phyloP scores from a whole-genome alignment of 2,113 vertebrate genomes.

The Mastomys coucha region DNA sequence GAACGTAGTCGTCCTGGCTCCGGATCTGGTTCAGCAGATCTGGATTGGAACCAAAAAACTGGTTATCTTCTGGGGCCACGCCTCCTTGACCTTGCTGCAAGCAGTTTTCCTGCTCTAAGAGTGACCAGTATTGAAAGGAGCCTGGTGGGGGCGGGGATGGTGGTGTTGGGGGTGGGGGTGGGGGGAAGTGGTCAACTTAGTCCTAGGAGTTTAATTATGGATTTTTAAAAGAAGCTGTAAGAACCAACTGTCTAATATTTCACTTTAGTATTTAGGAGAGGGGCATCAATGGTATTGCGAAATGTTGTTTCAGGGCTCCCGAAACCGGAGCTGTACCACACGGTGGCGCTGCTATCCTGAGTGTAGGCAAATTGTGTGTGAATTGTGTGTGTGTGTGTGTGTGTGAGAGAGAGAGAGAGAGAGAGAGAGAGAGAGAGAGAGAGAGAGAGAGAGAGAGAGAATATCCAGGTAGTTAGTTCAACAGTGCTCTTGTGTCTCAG shows the following conservation, averaged over 20 bases:
- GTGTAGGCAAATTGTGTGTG: neutral
- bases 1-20: neutral
- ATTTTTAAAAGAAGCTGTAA: neutral
- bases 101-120: neutral
- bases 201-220: neutral
- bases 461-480: neutral
- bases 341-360: slow-evolving; percentile 46
- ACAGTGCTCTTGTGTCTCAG: neutral
- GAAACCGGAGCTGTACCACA: slow-evolving; percentile 23
- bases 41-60: neutral
- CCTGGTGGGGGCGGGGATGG: no score
- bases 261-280: neutral
- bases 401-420: neutral
- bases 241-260: slow-evolving; percentile 1
- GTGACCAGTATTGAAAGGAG: neutral
- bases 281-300: neutral
- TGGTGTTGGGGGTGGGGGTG: no score
- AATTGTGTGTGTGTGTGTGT: neutral
- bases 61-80: no score
- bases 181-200: neutral
- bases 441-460: no score
- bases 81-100: neutral
- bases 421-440: no score
- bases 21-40: neutral
- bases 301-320: accelerated